Evolutionary conservation across 1,140 invertebrate species (phyloP).

Genomic region (Formica exsecta): DNA sequence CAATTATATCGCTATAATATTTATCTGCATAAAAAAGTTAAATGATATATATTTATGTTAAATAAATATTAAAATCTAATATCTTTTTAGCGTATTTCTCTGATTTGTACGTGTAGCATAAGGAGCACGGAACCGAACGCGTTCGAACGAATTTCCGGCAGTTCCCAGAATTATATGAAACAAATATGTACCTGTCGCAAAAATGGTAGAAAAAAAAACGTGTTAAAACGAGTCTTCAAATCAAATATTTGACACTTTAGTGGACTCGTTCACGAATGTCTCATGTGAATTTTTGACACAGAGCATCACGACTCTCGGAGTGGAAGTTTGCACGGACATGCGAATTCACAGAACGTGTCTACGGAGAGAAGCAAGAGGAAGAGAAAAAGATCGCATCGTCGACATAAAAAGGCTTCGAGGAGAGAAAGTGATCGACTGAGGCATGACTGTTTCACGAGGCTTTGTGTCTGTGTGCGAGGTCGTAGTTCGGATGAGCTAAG

Average conservation of each 20-base stretch:
- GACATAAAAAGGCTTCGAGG: slow-evolving; percentile 18
- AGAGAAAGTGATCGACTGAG: slow-evolving; percentile 47
- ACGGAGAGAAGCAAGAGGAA: not conserved
- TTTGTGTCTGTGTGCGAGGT: slow-evolving; percentile 59
- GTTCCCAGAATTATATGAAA: not conserved
- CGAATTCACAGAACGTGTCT: not conserved
- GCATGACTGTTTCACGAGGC: not conserved
- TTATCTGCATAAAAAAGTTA: not conserved
- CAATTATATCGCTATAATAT: not conserved
- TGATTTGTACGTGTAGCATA: not conserved
- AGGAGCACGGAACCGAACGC: not conserved
- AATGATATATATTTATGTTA: not conserved
- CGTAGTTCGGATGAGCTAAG: slow-evolving; percentile 9
- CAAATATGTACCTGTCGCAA: slow-evolving; percentile 31
- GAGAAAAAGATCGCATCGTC: slow-evolving; percentile 2
- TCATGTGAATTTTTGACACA: slow-evolving; percentile 29
- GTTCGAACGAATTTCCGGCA: not conserved
- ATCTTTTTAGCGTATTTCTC: not conserved
- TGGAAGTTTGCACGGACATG: slow-evolving; percentile 9
- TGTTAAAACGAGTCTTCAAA: not conserved
- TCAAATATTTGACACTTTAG: not conserved
- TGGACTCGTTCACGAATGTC: not conserved
- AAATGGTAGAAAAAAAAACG: not conserved
- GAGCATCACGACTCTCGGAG: not conserved
- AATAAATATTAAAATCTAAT: not conserved